phyloP scores from a whole-genome alignment of 2,797 vertebrate genomes.

The Clarias fuscus region DNA sequence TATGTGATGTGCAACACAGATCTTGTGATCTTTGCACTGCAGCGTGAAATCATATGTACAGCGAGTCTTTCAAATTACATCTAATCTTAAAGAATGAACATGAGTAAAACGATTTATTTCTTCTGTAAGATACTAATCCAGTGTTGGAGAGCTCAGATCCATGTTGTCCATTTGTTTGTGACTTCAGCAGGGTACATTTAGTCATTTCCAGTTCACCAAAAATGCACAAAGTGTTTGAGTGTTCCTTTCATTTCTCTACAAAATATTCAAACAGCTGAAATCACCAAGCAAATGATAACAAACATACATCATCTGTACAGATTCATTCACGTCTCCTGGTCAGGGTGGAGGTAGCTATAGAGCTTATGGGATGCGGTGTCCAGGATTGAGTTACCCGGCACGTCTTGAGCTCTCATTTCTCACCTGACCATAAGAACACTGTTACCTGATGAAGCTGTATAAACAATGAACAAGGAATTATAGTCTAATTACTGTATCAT shows the following conservation, averaged over 20 bases:
- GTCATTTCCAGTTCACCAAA: not conserved
- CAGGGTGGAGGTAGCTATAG: not conserved
- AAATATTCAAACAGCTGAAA: not conserved
- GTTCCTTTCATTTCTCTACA: not conserved
- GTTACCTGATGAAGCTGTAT: not conserved
- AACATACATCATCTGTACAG: not conserved
- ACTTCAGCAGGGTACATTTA: not conserved
- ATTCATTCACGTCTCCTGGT: not conserved
- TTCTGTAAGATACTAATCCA: not conserved
- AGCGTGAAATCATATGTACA: not conserved
- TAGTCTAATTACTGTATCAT: not conserved
- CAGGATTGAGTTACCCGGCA: not conserved
- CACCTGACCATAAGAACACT: not conserved
- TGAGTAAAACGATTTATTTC: too few species aligned
- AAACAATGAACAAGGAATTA: not conserved
- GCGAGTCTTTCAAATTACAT: not conserved
- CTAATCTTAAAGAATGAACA: not conserved
- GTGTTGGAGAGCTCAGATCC: not conserved
- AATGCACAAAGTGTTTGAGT: not conserved
- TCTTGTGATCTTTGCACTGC: not conserved
- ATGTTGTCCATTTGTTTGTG: not conserved
- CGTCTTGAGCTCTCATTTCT: constrained; percentile 4
- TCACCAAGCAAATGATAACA: not conserved
- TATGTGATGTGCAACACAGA: not conserved
- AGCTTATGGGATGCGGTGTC: not conserved